Evolutionary conservation across 2,888 invertebrate genomes (phyloP).

Genomic region (Drosophila prolongata): DNA sequence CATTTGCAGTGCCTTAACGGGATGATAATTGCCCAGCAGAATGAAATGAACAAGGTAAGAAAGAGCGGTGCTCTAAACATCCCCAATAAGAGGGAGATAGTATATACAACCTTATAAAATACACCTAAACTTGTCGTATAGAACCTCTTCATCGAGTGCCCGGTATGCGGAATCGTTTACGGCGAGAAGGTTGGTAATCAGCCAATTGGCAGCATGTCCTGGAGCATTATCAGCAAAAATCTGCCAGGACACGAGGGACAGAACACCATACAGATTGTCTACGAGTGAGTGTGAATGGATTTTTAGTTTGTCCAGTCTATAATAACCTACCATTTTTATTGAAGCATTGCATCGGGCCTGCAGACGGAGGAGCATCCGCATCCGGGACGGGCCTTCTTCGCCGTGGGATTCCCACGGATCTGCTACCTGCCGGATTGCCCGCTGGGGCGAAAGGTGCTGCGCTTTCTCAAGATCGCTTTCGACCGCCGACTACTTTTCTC

Average conservation of each 20-base stretch:
- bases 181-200: slow-evolving; percentile 92
- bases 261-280: slow-evolving; percentile 92
- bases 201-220: slow-evolving; percentile 93
- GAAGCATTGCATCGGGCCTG: slow-evolving; percentile 92
- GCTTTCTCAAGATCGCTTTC: slow-evolving; percentile 92
- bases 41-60: slow-evolving; percentile 83
- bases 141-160: slow-evolving; percentile 92
- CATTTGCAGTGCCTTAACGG: slow-evolving; percentile 92
- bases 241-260: slow-evolving; percentile 88
- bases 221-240: slow-evolving; percentile 89
- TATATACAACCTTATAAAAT: background rate
- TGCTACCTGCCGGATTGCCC: slow-evolving; percentile 94
- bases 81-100: background rate
- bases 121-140: slow-evolving; percentile 29
- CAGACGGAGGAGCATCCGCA: slow-evolving; percentile 92
- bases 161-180: slow-evolving; percentile 93
- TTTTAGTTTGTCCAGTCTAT: fast-evolving
- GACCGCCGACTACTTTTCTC: slow-evolving; percentile 93
- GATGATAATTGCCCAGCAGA: slow-evolving; percentile 88
- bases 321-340: background rate
- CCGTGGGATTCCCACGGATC: slow-evolving; percentile 93
- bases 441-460: slow-evolving; percentile 91
- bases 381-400: slow-evolving; percentile 94
- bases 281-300: slow-evolving; percentile 86
- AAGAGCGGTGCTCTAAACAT: background rate